phyloP scores from a whole-genome alignment of 2,888 invertebrate species.

The Auanema sp. region DNA sequence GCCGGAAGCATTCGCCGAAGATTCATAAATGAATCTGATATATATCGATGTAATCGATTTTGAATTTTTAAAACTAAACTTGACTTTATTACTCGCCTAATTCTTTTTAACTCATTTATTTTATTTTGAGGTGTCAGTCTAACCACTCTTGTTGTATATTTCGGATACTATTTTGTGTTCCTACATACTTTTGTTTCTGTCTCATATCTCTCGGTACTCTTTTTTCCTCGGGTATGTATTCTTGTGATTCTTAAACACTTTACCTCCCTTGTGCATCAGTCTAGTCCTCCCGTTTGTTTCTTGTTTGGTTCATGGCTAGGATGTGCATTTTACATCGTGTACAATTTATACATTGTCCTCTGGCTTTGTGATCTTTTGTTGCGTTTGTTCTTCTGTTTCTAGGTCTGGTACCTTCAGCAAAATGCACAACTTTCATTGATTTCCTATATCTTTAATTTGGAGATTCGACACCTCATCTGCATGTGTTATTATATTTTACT shows the following conservation, averaged over 20 bases:
- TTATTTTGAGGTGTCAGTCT: constrained; percentile 1
- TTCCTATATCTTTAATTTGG: neutral
- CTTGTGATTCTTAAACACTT: neutral
- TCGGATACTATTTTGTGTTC: constrained; percentile 9
- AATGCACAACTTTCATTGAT: neutral
- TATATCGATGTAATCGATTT: neutral
- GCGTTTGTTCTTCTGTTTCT: neutral
- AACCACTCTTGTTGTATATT: neutral
- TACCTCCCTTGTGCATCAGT: neutral
- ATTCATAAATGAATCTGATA: constrained; percentile 1
- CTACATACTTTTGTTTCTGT: neutral
- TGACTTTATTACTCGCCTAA: neutral
- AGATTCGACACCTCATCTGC: neutral
- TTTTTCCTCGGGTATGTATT: constrained; percentile 5
- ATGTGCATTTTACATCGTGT: too few species aligned
- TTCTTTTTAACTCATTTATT: constrained; percentile 3
- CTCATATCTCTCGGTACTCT: neutral
- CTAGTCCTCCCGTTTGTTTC: neutral
- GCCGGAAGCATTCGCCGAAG: constrained; percentile 31
- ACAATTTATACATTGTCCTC: neutral
- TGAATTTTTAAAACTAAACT: neutral
- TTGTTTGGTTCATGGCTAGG: too few species aligned
- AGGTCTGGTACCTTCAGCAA: neutral
- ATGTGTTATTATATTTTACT: too few species aligned
- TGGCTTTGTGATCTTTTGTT: neutral